Conservation (phyloP, 2,797 vertebrate genomes). For the Varecia variegata region DNA sequence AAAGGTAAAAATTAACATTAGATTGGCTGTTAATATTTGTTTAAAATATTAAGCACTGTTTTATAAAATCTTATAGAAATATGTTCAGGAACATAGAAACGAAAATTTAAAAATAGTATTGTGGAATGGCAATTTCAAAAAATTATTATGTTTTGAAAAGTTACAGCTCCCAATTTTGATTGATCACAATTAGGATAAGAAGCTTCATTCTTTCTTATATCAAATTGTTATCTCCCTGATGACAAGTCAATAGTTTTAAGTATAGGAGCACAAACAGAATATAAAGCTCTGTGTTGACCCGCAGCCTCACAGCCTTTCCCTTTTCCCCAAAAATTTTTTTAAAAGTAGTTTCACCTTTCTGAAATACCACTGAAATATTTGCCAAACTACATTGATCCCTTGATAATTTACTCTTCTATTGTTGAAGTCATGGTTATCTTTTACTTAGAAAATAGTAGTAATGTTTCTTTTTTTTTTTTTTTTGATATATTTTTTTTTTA, state of each 20-base stretch:
- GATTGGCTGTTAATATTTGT: slow-evolving; percentile 2
- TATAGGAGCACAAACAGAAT: neutral
- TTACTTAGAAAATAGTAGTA: neutral
- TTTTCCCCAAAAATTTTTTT: neutral
- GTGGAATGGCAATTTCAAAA: slow-evolving; percentile 9
- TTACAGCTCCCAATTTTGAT: neutral
- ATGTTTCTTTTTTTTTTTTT: too few species aligned
- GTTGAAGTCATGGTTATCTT: neutral
- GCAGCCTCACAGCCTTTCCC: neutral
- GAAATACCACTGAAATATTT: neutral
- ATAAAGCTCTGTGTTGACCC: neutral
- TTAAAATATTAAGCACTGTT: slow-evolving; percentile 53
- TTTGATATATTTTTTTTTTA: too few species aligned
- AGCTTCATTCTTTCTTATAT: neutral
- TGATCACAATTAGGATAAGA: neutral
- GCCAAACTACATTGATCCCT: neutral
- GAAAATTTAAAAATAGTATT: slow-evolving; percentile 32
- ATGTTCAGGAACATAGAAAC: neutral
- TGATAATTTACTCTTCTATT: neutral
- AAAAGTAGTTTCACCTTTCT: slow-evolving; percentile 2
- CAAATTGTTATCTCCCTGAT: neutral
- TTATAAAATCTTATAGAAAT: neutral
- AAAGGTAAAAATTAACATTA: slow-evolving; percentile 55
- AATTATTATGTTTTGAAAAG: slow-evolving; percentile 20
- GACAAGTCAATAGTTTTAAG: neutral